Evolutionary conservation across 35 echinoderm and acorn worm species (phyloP).

Genomic region (Strongylocentrotus purpuratus): DNA sequence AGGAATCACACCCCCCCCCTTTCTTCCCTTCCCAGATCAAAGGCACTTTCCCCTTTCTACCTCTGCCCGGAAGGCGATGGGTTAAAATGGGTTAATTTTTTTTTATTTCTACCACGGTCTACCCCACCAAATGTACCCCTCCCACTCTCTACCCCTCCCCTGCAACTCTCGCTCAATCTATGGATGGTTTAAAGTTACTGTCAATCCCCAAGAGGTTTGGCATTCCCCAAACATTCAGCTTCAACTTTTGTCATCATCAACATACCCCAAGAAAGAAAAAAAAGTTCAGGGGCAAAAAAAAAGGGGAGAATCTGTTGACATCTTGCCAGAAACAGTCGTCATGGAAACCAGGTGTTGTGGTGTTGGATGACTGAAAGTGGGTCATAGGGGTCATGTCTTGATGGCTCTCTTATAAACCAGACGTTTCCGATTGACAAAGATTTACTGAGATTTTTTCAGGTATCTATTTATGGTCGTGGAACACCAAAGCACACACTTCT

Average conservation of each 20-base stretch:
- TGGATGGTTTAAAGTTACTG: not conserved
- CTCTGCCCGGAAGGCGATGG: no score
- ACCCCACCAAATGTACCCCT: no score
- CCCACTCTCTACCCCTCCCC: no score
- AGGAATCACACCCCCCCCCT: no score
- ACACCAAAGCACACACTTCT: not conserved
- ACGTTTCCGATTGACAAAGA: slow-evolving; percentile 29
- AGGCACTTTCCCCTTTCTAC: no score
- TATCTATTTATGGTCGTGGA: not conserved
- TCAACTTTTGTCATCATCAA: slow-evolving; percentile 17
- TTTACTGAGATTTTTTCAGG: not conserved
- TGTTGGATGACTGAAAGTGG: slow-evolving; percentile 30
- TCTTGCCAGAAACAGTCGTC: slow-evolving; percentile 34
- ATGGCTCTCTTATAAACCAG: slow-evolving; percentile 43
- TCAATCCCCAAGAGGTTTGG: not conserved
- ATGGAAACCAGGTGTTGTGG: slow-evolving; percentile 40
- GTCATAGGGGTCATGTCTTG: not conserved
- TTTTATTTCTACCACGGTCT: no score
- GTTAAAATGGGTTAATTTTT: no score
- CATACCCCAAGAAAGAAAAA: not conserved
- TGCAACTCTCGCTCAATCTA: not conserved
- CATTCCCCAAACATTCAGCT: not conserved
- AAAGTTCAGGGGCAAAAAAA: not conserved
- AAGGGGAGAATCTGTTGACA: slow-evolving; percentile 23
- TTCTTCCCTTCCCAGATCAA: no score